These are phyloP conservation scores for Drosophila mimica DNA, from an alignment of 2,888 invertebrate genomes.

Conservation along the genomic window DNA sequence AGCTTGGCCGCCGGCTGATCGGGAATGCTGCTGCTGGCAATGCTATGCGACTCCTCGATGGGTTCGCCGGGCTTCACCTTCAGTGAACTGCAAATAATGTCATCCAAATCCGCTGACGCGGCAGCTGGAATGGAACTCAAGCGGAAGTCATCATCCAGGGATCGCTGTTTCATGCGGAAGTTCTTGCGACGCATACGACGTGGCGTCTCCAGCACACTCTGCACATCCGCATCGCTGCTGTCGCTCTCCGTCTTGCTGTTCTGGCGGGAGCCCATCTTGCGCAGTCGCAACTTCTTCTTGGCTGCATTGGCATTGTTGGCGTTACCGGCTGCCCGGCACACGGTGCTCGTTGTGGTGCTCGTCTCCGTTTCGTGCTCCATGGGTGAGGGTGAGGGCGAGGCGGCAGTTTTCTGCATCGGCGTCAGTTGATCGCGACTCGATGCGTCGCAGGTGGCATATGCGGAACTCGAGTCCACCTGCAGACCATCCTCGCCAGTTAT, in stretches of 20 bases:
- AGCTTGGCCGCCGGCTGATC: conserved; percentile 17
- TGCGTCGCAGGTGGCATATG: conserved; percentile 50
- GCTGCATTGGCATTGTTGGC: conserved; percentile 46
- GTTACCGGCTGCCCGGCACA: conserved; percentile 53
- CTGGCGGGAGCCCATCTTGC: conserved; percentile 85
- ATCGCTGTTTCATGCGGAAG: conserved; percentile 82
- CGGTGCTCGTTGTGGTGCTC: conserved; percentile 65
- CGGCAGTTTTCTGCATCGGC: conserved; percentile 74
- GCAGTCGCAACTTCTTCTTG: conserved; percentile 83
- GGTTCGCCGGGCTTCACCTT: conserved; percentile 83
- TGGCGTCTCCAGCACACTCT: conserved; percentile 82
- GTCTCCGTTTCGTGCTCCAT: conserved; percentile 76
- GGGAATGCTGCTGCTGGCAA: conserved; percentile 38
- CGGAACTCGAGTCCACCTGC: conserved; percentile 60
- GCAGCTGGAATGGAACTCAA: conserved; percentile 36
- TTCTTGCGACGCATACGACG: conserved; percentile 84
- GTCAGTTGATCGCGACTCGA: conserved; percentile 68
- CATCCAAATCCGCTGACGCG: conserved; percentile 44
- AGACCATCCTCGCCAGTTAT: conserved; percentile 82
- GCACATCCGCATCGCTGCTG: conserved; percentile 83
- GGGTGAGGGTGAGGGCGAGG: conserved; percentile 57
- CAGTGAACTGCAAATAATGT: conserved; percentile 82
- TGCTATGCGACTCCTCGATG: conserved; percentile 74
- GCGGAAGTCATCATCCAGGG: conserved; percentile 82
- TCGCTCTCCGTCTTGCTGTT: conserved; percentile 85